Evolutionary conservation across 2,888 invertebrate genomes (phyloP).

Genomic region (Pherbina coryleti): DNA sequence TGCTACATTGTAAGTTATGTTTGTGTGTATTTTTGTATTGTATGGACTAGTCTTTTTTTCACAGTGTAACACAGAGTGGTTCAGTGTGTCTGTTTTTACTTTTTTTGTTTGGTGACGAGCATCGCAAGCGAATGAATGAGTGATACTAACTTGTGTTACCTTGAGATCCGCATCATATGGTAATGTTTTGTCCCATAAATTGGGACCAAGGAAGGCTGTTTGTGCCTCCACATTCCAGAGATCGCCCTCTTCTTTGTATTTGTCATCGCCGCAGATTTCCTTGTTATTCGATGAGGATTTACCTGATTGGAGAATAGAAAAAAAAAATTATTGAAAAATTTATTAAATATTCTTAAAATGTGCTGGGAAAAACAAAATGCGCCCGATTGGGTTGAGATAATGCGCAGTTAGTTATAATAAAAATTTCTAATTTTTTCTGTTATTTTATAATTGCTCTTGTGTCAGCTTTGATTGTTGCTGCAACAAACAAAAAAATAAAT

Average conservation of each 20-base stretch:
- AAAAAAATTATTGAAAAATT: slow-evolving; percentile 12
- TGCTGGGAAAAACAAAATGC: not conserved
- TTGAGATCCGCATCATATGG: slow-evolving; percentile 95
- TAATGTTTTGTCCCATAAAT: slow-evolving; percentile 94
- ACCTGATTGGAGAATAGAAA: slow-evolving; percentile 71
- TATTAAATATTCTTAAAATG: not conserved
- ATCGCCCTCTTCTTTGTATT: slow-evolving; percentile 86
- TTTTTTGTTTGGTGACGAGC: slow-evolving; percentile 16
- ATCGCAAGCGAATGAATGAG: slow-evolving; percentile 44
- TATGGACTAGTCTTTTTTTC: slow-evolving; percentile 6
- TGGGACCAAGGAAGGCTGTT: slow-evolving; percentile 95
- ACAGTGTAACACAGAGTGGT: not conserved
- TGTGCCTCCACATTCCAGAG: slow-evolving; percentile 92
- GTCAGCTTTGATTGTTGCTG: not conserved
- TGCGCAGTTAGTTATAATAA: not conserved
- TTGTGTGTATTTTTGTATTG: slow-evolving; percentile 33
- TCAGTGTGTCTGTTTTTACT: slow-evolving; percentile 12
- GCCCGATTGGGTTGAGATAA: not conserved
- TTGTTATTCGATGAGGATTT: slow-evolving; percentile 71
- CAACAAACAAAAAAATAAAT: not conserved
- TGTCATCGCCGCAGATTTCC: slow-evolving; percentile 71
- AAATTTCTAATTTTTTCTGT: not conserved
- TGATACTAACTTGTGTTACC: slow-evolving; percentile 81
- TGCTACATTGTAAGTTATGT: slow-evolving; percentile 43
- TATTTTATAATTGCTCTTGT: not conserved